Evolutionary conservation across 2,797 vertebrate genomes (phyloP).

Genomic region (Masticophis lateralis): DNA sequence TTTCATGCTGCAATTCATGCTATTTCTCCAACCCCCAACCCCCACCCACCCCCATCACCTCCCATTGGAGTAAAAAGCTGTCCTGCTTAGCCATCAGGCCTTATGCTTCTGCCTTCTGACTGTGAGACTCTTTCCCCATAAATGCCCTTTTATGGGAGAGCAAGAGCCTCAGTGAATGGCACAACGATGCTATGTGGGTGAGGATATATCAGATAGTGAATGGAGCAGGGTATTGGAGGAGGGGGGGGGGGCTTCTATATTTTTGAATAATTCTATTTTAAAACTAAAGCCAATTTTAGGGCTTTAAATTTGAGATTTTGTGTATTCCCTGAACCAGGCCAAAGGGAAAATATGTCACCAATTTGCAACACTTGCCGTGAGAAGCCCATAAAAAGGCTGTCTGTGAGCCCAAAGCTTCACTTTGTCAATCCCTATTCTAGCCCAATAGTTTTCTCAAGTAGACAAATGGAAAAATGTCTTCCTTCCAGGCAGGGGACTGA

Average conservation of each 20-base stretch:
- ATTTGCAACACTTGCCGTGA: not conserved
- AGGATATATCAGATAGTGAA: not conserved
- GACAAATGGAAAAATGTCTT: not conserved
- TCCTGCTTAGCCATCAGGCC: not conserved
- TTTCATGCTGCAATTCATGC: not conserved
- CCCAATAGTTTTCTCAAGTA: not conserved
- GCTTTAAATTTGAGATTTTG: not conserved
- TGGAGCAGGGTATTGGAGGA: not conserved
- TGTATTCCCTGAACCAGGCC: not conserved
- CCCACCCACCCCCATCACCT: not conserved
- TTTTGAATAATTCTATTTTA: not conserved
- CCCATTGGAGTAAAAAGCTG: not conserved
- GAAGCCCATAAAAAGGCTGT: not conserved
- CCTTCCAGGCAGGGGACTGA: not conserved
- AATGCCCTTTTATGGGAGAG: not conserved
- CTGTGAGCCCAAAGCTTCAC: not conserved
- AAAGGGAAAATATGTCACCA: not conserved
- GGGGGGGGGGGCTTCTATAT: not conserved
- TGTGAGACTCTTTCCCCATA: not conserved
- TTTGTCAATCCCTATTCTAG: not conserved
- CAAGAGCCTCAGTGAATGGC: not conserved
- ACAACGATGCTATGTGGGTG: not conserved
- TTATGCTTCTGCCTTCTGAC: not conserved
- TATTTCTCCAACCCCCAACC: not conserved
- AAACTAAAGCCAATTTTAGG: not conserved